phyloP scores from a whole-genome alignment of 2,113 vertebrate genomes.

The Plestiodon gilberti region DNA sequence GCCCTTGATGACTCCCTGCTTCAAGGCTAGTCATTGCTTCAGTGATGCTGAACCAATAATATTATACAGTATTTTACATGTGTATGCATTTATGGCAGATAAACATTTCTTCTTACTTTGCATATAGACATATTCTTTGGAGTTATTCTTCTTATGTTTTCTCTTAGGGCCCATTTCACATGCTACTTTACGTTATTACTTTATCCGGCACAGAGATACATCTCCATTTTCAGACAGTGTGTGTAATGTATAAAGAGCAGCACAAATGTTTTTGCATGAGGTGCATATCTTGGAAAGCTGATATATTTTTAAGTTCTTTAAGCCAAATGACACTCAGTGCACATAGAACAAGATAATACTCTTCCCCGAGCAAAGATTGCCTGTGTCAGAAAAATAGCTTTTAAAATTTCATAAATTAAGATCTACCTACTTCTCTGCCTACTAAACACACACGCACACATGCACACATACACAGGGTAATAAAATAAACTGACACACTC shows the following conservation, averaged over 20 bases:
- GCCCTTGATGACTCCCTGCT: slow-evolving; percentile 15
- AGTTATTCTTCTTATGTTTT: background rate
- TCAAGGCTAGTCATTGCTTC: slow-evolving; percentile 17
- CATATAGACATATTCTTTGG: background rate
- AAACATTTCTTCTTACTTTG: background rate
- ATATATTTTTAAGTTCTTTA: background rate
- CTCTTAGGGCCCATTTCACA: background rate
- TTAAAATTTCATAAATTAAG: background rate
- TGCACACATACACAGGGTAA: fast-evolving
- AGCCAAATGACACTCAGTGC: background rate
- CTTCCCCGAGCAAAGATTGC: background rate
- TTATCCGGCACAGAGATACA: background rate
- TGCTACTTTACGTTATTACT: background rate
- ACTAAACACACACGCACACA: slow-evolving; percentile 34
- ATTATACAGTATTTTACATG: slow-evolving; percentile 16
- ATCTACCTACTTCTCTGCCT: background rate
- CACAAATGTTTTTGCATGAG: background rate
- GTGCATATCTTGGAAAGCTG: background rate
- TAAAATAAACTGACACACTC: slow-evolving; percentile 49
- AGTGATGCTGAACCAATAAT: slow-evolving; percentile 10
- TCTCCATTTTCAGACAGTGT: background rate
- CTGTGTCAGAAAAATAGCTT: background rate
- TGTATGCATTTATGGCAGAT: slow-evolving; percentile 22
- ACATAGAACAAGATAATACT: background rate
- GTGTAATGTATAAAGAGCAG: background rate